phyloP scores from a whole-genome alignment of 1,140 invertebrate genomes.

The Eueides isabella region DNA sequence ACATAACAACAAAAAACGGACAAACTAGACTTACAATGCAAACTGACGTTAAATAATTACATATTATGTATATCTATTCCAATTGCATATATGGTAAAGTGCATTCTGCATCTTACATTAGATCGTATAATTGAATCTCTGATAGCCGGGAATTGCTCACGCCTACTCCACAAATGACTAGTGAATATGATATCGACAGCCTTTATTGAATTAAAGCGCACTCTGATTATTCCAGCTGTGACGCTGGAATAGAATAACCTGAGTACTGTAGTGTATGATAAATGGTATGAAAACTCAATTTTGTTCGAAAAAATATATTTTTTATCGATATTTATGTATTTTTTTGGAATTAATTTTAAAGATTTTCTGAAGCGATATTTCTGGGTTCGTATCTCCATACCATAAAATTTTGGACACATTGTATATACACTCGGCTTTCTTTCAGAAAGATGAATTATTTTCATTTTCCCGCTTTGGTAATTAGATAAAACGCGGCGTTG shows the following conservation, averaged over 20 bases:
- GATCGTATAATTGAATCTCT: conserved; percentile 23
- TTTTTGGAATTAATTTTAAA: too few relatives aligned
- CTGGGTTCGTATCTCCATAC: too few relatives aligned
- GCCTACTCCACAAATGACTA: conserved; percentile 15
- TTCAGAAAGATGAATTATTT: too few relatives aligned
- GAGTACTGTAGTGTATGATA: background rate
- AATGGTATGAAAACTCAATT: background rate
- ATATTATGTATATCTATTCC: background rate
- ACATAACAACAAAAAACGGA: too few relatives aligned
- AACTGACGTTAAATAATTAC: too few relatives aligned
- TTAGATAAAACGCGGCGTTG: too few relatives aligned
- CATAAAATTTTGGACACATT: too few relatives aligned
- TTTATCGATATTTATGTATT: too few relatives aligned
- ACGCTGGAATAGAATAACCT: background rate
- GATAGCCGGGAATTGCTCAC: conserved; percentile 16
- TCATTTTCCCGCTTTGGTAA: too few relatives aligned
- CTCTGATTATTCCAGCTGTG: background rate
- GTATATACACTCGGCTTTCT: too few relatives aligned
- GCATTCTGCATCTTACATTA: conserved; percentile 30
- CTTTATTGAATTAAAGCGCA: conserved; percentile 16
- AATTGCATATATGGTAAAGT: background rate
- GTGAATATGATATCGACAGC: conserved; percentile 8
- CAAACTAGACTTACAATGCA: too few relatives aligned
- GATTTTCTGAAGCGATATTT: too few relatives aligned
- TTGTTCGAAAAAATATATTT: background rate